These are phyloP conservation scores for Megatriorchis doriae DNA, from an alignment of 2,113 vertebrate species.

Conservation along the genomic window DNA sequence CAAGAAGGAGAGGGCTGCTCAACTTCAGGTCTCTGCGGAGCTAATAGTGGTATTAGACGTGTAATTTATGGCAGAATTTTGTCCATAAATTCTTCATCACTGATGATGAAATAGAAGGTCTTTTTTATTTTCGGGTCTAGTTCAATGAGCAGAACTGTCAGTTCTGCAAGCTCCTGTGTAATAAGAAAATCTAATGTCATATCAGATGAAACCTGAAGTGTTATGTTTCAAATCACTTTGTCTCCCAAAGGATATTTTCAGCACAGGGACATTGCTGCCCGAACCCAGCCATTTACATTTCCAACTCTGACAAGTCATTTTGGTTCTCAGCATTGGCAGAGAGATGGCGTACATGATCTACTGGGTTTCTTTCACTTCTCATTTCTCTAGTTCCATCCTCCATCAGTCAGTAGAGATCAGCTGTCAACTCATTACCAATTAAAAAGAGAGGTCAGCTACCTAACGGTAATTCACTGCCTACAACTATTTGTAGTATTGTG, in stretches of 20 bases:
- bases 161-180: neutral
- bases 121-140: neutral
- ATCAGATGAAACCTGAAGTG: neutral
- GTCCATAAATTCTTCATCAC: neutral
- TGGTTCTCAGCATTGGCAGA: neutral
- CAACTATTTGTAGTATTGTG: neutral
- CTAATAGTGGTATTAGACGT: neutral
- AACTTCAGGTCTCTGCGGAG: neutral
- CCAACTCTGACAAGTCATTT: neutral
- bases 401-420: neutral
- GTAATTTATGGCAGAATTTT: neutral
- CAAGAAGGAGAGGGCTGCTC: neutral
- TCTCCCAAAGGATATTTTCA: neutral
- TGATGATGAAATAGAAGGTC: neutral
- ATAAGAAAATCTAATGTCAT: neutral
- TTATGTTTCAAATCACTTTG: neutral
- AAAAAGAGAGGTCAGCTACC: neutral
- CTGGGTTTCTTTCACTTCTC: neutral
- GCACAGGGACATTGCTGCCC: neutral
- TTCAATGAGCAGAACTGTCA: constrained; percentile 15
- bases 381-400: neutral
- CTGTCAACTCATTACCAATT: neutral
- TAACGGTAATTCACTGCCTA: neutral
- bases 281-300: neutral
- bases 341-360: neutral